These are phyloP conservation scores for Lepidotrigona ventralis DNA, from an alignment of 1,140 invertebrate genomes.

Conservation along the genomic window DNA sequence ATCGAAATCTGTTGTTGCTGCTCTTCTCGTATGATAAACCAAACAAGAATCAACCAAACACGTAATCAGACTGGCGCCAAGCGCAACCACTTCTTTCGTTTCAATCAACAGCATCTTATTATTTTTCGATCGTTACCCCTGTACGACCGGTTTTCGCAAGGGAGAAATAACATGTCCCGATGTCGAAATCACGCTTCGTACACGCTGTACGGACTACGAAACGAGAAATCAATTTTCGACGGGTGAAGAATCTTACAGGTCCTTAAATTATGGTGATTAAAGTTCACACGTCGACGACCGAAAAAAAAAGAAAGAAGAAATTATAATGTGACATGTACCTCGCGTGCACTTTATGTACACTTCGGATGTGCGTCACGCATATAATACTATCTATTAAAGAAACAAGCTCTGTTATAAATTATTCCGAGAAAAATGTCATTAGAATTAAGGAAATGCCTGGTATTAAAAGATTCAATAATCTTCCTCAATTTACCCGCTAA, in stretches of 20 bases:
- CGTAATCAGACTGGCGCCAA: not conserved
- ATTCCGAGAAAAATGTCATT: not conserved
- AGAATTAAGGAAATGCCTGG: not conserved
- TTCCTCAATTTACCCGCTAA: not conserved
- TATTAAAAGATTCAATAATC: not conserved
- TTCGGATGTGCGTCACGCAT: not conserved
- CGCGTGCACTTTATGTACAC: not conserved
- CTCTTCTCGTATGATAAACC: not conserved
- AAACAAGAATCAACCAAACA: not conserved
- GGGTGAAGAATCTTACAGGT: not conserved
- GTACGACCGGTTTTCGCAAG: slow-evolving; percentile 10
- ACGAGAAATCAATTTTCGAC: slow-evolving; percentile 21
- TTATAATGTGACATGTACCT: not conserved
- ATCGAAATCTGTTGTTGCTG: slow-evolving; percentile 9
- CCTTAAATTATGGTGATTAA: not conserved
- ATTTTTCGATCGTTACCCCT: slow-evolving; percentile 18
- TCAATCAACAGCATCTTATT: slow-evolving; percentile 20
- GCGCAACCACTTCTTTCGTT: not conserved
- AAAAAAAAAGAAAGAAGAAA: not conserved
- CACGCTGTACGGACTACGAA: not conserved
- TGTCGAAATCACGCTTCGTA: not conserved
- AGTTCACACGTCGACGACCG: not conserved
- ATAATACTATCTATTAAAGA: not conserved
- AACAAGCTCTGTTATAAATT: not conserved
- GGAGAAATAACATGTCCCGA: not conserved